Evolutionary conservation across 2,888 invertebrate genomes (phyloP).

Genomic region (Lutraria lutraria): DNA sequence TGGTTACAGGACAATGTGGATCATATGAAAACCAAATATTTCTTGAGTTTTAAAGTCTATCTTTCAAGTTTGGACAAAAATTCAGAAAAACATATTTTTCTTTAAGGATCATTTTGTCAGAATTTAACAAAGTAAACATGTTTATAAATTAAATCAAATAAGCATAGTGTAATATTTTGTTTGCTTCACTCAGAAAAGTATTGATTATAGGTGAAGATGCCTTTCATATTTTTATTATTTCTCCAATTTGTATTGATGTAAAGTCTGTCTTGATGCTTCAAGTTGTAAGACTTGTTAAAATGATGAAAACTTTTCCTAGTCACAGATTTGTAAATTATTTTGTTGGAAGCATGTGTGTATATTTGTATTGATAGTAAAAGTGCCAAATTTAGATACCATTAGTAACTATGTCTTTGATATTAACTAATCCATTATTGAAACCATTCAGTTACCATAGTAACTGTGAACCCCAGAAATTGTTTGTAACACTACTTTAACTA

Average conservation of each 20-base stretch:
- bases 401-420: neutral
- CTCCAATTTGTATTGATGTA: neutral
- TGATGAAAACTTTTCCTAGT: neutral
- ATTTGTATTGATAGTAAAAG: slow-evolving; percentile 15
- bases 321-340: neutral
- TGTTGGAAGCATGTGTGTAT: neutral
- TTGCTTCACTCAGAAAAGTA: no score
- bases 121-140: no score
- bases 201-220: no score
- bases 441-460: neutral
- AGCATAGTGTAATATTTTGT: no score
- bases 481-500: no score
- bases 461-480: neutral
- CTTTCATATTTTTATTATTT: no score
- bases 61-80: no score
- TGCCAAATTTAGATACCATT: slow-evolving; percentile 24
- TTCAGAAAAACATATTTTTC: no score
- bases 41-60: neutral
- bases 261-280: neutral
- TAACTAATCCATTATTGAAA: slow-evolving; percentile 8
- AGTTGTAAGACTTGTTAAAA: neutral
- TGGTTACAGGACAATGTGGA: neutral
- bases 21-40: neutral
- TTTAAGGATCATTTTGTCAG: no score
- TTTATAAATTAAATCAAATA: no score